Conservation (phyloP, 2,888 invertebrate genomes). For the Notodromas monacha region DNA sequence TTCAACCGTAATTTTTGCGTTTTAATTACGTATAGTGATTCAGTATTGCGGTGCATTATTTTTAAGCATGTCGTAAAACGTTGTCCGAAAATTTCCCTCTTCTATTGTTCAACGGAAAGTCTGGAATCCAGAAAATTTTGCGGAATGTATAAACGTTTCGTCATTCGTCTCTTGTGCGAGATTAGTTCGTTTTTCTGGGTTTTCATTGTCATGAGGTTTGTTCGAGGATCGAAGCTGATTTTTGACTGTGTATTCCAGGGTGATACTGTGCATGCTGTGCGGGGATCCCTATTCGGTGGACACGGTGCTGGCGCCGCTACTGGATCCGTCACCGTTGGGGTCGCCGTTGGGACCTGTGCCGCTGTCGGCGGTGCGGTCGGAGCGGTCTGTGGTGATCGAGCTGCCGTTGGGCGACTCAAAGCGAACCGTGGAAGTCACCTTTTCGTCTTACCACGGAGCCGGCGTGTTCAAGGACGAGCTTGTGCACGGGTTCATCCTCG, state of each 20-base stretch:
- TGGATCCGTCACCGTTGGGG: conserved; percentile 29
- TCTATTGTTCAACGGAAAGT: too few species aligned
- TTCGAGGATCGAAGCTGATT: neutral
- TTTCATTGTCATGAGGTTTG: neutral
- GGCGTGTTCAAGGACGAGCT: conserved; percentile 64
- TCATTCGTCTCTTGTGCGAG: too few species aligned
- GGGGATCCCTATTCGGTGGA: conserved; percentile 74
- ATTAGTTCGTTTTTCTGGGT: neutral
- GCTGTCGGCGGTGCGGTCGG: conserved; percentile 50
- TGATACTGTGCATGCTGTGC: conserved; percentile 84
- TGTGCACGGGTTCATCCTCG: conserved; percentile 74
- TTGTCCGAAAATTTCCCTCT: too few species aligned
- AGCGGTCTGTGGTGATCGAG: conserved; percentile 58
- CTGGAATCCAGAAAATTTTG: too few species aligned
- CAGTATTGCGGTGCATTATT: too few species aligned
- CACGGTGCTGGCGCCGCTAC: conserved; percentile 50
- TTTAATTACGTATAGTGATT: too few species aligned
- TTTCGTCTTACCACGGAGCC: conserved; percentile 76
- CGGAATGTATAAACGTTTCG: too few species aligned
- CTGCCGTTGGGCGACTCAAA: conserved; percentile 69
- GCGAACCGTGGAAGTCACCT: conserved; percentile 47
- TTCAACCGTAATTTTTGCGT: too few species aligned
- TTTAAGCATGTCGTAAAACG: too few species aligned
- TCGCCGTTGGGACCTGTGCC: too few species aligned
- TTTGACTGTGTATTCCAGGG: conserved; percentile 18